Conservation (phyloP, 2,888 invertebrate species). For the Chymomyza procnemis region DNA sequence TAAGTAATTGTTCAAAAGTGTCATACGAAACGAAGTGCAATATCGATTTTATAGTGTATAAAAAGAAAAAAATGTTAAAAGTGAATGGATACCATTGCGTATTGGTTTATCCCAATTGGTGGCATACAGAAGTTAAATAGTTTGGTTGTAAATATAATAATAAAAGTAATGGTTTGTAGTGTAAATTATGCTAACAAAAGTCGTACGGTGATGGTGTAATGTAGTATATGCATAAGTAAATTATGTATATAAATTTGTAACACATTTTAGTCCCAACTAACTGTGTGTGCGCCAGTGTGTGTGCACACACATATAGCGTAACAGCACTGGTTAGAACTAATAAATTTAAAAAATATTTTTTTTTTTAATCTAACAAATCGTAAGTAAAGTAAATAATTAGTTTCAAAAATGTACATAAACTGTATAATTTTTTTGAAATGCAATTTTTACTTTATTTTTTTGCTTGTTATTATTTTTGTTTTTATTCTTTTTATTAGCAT, state of each 20-base stretch:
- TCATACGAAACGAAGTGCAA: conserved; percentile 49
- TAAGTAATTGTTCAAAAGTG: conserved; percentile 72
- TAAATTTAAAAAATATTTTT: neutral
- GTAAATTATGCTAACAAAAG: conserved; percentile 43
- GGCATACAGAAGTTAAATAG: conserved; percentile 47
- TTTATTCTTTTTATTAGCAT: conserved; percentile 27
- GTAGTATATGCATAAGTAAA: conserved; percentile 10
- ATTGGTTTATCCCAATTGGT: conserved; percentile 53
- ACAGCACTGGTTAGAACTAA: neutral
- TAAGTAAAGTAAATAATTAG: conserved; percentile 40
- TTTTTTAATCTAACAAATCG: neutral
- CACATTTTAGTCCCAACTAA: neutral
- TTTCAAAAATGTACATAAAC: conserved; percentile 21
- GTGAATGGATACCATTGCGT: conserved; percentile 50
- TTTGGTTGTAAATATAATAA: conserved; percentile 39
- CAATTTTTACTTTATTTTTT: conserved; percentile 53
- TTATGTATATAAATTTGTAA: conserved; percentile 19
- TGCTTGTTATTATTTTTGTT: conserved; percentile 33
- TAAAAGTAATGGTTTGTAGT: conserved; percentile 51
- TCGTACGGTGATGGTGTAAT: conserved; percentile 50
- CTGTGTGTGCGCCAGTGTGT: neutral
- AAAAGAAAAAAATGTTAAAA: conserved; percentile 39
- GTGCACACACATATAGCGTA: neutral
- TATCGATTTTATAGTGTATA: conserved; percentile 75
- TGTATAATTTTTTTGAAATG: conserved; percentile 42